phyloP scores from a whole-genome alignment of 2,888 invertebrate species.

The Pyrochroa serraticornis region DNA sequence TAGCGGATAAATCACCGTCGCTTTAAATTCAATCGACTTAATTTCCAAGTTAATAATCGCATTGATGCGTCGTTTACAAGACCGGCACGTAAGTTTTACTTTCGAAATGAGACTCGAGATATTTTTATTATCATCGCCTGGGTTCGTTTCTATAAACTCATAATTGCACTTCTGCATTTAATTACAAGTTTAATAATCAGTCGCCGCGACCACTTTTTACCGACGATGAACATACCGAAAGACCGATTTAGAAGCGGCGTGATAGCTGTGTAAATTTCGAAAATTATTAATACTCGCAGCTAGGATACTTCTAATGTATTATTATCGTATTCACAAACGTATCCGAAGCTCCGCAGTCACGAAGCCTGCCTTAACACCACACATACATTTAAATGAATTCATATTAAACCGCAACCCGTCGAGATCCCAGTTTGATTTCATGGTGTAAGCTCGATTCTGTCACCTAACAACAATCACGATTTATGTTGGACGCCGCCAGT shows the following conservation, averaged over 20 bases:
- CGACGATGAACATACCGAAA: background rate
- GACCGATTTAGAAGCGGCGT: background rate
- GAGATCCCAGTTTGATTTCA: slow-evolving; percentile 45
- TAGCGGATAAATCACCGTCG: slow-evolving; percentile 35
- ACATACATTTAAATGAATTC: slow-evolving; percentile 46
- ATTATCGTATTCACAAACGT: slow-evolving; percentile 30
- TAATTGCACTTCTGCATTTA: slow-evolving; percentile 7
- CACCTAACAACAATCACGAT: slow-evolving; percentile 45
- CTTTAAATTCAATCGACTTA: slow-evolving; percentile 39
- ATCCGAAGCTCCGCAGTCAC: slow-evolving; percentile 41
- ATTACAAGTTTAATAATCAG: slow-evolving; percentile 5
- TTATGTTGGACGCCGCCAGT: slow-evolving; percentile 26
- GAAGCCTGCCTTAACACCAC: slow-evolving; percentile 37
- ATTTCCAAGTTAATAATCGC: slow-evolving; percentile 41
- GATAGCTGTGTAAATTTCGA: slow-evolving; percentile 3
- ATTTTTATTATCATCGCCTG: slow-evolving; percentile 39
- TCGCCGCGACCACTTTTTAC: background rate
- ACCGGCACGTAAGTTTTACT: slow-evolving; percentile 35
- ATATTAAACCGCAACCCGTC: slow-evolving; percentile 44
- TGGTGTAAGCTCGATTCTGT: slow-evolving; percentile 44
- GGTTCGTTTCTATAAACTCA: too few species aligned
- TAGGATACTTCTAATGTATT: slow-evolving; percentile 20
- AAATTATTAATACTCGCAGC: slow-evolving; percentile 18
- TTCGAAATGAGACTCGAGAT: slow-evolving; percentile 34
- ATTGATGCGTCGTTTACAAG: slow-evolving; percentile 35